phyloP scores from a whole-genome alignment of 2,797 vertebrate genomes.

The Poecilia wingei region DNA sequence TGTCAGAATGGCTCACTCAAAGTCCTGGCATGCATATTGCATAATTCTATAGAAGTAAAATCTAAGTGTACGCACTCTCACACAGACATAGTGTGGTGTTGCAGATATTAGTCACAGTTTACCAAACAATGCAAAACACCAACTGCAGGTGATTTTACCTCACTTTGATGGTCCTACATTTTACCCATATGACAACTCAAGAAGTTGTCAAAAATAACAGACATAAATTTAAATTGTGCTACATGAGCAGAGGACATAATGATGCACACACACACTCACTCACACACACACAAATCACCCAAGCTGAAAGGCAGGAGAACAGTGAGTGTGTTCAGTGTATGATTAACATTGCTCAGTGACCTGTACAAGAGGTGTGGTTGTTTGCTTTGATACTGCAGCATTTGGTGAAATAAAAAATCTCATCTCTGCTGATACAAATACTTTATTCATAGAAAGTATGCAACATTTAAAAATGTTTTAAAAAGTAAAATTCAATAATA shows the following conservation, averaged over 20 bases:
- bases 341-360: slow-evolving; percentile 65
- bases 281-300: slow-evolving; percentile 11
- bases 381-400: slow-evolving; percentile 63
- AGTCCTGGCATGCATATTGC: background rate
- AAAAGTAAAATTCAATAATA: background rate
- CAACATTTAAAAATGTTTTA: slow-evolving; percentile 1
- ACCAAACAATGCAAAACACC: background rate
- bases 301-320: slow-evolving; percentile 48
- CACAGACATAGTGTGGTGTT: background rate
- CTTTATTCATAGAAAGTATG: slow-evolving; percentile 8
- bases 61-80: too few relatives aligned
- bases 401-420: slow-evolving; percentile 29
- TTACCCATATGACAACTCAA: too few relatives aligned
- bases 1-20: background rate
- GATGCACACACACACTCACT: background rate
- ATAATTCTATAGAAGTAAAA: background rate
- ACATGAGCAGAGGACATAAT: background rate
- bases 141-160: background rate
- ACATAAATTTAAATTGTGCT: background rate
- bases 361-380: slow-evolving; percentile 63
- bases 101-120: background rate
- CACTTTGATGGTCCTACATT: too few relatives aligned
- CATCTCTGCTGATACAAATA: slow-evolving; percentile 22
- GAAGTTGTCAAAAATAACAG: too few relatives aligned
- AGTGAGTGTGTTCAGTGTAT: slow-evolving; percentile 55